Evolutionary conservation across 2,888 invertebrate genomes (phyloP), one percentile per base, ranked within the genome.

Genomic region (Strigamia crassipes): DNA sequence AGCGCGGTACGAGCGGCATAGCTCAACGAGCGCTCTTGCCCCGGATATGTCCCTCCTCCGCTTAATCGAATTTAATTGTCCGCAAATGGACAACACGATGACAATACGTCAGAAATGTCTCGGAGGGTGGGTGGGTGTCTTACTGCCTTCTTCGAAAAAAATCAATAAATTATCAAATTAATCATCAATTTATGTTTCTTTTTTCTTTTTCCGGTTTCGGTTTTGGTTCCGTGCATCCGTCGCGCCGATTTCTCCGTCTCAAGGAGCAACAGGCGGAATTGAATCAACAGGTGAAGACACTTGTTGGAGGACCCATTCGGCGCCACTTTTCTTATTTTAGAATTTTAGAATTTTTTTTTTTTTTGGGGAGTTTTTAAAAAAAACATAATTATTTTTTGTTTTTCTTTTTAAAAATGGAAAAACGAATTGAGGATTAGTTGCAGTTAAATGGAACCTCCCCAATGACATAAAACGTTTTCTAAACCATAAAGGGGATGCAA

Each of bases 211-310:
- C 9, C 21, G 21, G 21, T 21, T 21, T 66, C 23, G 13, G 4
- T 66, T 66, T 27, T 3, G 27, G 27, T 27, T 27, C 27, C 1
- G 27, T 27, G 1, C 27, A 12, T 18, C 6, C 15, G 51, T 51
- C 21, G 23, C 21, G n/a, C 9, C 61, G 12, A 66, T 66, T 66
- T 66, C 61, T 66, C 21, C 10, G 21, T 66, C 61, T 66, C 21
- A 18, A 66, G 61, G 18, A 66, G 61, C 61, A 66, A 66, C 61
- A 66, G 61, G 61, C 61, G 1, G 61, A 66, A 66, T n/a, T 21
- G 61, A 66, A 66, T n/a, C 61, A 66, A 66, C 61, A 66, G 61
- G 61, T 66, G 21, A 66, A 66, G 61, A 66, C 61, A 66, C 61
- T 66, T 66, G 61, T 66, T 66, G 61, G 61, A 66, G 61, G 51